Evolutionary conservation across 2,797 vertebrate genomes (phyloP).

Genomic region (Cygnus olor): DNA sequence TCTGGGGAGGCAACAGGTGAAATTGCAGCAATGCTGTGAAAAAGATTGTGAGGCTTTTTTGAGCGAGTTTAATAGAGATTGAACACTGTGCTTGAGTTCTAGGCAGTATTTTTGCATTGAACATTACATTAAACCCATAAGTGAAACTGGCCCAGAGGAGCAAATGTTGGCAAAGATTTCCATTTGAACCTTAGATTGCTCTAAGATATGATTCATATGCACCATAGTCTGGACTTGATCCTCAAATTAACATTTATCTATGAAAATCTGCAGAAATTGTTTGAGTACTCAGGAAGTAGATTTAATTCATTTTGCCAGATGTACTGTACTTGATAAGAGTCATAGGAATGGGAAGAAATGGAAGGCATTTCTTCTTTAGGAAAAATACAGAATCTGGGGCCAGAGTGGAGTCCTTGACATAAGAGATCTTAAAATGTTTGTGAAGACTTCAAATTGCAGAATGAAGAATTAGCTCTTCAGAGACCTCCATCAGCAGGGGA

Average conservation of each 20-base stretch:
- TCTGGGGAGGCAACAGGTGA: background rate
- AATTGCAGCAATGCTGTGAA: background rate
- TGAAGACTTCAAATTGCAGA: background rate
- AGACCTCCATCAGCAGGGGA: background rate
- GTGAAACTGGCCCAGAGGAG: background rate
- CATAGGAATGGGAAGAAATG: background rate
- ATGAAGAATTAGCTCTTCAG: background rate
- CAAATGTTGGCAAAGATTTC: background rate
- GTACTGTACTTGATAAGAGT: background rate
- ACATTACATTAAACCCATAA: background rate
- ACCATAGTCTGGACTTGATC: background rate
- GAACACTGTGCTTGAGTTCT: background rate
- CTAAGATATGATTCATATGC: background rate
- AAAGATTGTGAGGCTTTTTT: background rate
- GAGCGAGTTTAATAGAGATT: background rate
- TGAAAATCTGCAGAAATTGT: background rate
- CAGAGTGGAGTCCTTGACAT: background rate
- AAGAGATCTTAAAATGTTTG: background rate
- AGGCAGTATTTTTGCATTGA: background rate
- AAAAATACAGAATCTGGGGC: background rate
- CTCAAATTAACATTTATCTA: background rate
- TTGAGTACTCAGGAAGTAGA: background rate
- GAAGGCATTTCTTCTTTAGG: background rate
- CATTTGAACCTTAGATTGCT: background rate
- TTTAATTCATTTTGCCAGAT: background rate